Conservation (phyloP, 2,888 invertebrate genomes). For the Megastigmus dorsalis region DNA sequence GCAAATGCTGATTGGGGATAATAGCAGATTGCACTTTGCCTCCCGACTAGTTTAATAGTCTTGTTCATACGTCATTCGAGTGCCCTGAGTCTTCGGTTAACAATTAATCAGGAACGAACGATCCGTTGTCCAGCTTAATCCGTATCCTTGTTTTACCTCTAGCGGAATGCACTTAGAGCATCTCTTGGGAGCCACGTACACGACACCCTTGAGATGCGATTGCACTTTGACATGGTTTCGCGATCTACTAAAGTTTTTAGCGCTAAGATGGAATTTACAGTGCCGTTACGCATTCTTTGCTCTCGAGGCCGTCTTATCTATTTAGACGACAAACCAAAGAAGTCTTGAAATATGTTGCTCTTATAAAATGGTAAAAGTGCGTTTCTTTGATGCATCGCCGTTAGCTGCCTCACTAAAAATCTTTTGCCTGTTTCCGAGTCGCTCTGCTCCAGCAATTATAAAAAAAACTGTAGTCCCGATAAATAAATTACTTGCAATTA, state of each 20-base stretch:
- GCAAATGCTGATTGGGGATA: no score
- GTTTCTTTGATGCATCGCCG: no score
- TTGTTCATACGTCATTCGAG: neutral
- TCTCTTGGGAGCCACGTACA: slow-evolving; percentile 5
- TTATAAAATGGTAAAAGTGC: no score
- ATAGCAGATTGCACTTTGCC: no score
- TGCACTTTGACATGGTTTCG: slow-evolving; percentile 30
- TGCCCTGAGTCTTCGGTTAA: slow-evolving; percentile 18
- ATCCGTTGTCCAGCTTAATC: slow-evolving; percentile 29
- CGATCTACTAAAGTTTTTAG: slow-evolving; percentile 24
- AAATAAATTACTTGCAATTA: no score
- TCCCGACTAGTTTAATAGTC: neutral
- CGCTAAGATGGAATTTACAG: slow-evolving; percentile 8
- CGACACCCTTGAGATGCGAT: slow-evolving; percentile 33
- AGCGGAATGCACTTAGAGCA: slow-evolving; percentile 36
- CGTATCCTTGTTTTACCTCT: slow-evolving; percentile 26
- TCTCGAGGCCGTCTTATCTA: neutral
- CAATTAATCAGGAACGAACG: slow-evolving; percentile 43
- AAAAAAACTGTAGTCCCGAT: no score
- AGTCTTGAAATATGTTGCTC: no score
- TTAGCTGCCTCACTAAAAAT: no score
- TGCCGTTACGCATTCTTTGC: neutral
- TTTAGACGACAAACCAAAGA: no score
- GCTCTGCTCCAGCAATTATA: no score
- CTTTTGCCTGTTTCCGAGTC: no score